Evolutionary conservation across 2,113 vertebrate species (phyloP).

Genomic region (Oryzias javanicus): DNA sequence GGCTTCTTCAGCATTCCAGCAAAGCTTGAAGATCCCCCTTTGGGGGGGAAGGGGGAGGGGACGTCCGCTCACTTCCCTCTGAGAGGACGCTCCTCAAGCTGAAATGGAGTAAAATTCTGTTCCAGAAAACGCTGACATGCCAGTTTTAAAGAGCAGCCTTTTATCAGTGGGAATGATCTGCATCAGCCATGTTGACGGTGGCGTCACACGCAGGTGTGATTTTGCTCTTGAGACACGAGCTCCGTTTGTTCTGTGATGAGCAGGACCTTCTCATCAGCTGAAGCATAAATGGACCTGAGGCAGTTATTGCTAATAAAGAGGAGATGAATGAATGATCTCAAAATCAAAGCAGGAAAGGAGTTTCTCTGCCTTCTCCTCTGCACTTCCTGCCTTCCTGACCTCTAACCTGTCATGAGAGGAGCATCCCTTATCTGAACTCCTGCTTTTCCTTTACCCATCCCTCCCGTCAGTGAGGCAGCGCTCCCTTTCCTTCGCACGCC

Average conservation of each 20-base stretch:
- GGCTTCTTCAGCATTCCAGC: too few relatives aligned
- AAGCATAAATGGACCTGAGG: not conserved
- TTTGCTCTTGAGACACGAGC: not conserved
- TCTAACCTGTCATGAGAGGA: constrained; percentile 31
- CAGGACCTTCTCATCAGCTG: not conserved
- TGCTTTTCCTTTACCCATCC: constrained; percentile 46
- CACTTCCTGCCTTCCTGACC: constrained; percentile 56
- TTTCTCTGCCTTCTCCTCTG: constrained; percentile 39
- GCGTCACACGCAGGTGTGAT: constrained; percentile 30
- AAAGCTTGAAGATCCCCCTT: too few relatives aligned
- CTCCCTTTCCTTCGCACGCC: constrained; percentile 13
- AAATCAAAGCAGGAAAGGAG: constrained; percentile 64
- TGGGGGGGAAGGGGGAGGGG: too few relatives aligned
- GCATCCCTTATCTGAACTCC: constrained; percentile 42
- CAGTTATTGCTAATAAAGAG: not conserved
- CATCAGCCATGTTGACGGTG: constrained; percentile 30
- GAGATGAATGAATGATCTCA: constrained; percentile 23
- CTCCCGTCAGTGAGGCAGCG: constrained; percentile 28
- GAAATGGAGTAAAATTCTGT: too few relatives aligned
- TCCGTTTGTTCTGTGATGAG: not conserved
- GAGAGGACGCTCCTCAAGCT: too few relatives aligned
- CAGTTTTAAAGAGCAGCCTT: not conserved
- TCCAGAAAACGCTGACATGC: too few relatives aligned
- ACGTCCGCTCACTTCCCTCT: too few relatives aligned
- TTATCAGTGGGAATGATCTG: constrained; percentile 58